Evolutionary conservation across 53 echinoderm and acorn worm species (phyloP), one percentile per base, ranked within the genome.

Genomic region (Luidia sarsii): DNA sequence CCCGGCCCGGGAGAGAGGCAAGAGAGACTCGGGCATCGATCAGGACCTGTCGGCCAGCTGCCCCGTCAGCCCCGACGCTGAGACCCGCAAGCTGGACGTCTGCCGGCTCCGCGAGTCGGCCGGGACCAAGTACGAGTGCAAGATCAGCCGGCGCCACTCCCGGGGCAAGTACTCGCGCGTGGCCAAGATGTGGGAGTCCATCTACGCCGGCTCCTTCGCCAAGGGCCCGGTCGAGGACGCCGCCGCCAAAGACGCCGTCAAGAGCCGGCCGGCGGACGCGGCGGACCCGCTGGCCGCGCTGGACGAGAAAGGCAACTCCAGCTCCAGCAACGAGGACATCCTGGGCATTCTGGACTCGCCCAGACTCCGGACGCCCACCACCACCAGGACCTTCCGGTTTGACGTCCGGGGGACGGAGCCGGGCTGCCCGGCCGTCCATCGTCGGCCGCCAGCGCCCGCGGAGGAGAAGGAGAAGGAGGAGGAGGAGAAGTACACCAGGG

Each of bases 121-220:
- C 11, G 83, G 85, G n/a, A 69, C 86, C n/a, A 37, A 70, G 20
- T 88, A 86, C 15, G 82, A 88, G n/a, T 71, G 92, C 14, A 73
- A 73, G 21, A 84, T 95, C 14, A 92, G 90, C 31, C 90, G 90
- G 46, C 85, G 95, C 5, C 89, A 89, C 39, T 95, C 95, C 0
- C 88, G 90, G 16, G 95, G 95, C 16, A 95, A 95, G 69, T 95
- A 95, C 83, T 92, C 95, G 8, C 54, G 68, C 4, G 71, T 92
- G 36, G 52, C 92, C 1, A 82, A 92, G 46, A 75, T 93, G 48
- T 95, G 95, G 95, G 95, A 95, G 64, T 85, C 89, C 30, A 84
- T 92, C 16, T 92, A 89, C 33, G 45, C 53, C 41, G 14, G 80
- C 15, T 21, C 84, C 2, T 24, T 24, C 34, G 4, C 73, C 13